Percentiles rank a stretch among this genome's conserved stretches.
Evolutionary conservation across 2,797 vertebrate species (phyloP).

Genomic region (Hozukius guyotensis): DNA sequence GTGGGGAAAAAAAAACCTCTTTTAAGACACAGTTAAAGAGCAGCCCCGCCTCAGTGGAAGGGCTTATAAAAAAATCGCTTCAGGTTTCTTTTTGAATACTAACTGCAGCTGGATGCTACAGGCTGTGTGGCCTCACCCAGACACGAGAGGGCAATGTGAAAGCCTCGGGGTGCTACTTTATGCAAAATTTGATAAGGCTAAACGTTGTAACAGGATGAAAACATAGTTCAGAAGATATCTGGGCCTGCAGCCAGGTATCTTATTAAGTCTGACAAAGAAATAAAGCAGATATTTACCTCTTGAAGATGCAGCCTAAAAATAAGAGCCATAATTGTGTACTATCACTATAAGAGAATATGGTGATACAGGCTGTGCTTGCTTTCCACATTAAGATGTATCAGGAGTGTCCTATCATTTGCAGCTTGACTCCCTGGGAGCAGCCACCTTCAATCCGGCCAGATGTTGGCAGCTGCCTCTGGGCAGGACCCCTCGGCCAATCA

Average conservation of each 20-base stretch:
- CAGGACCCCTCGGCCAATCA: conserved; percentile 43
- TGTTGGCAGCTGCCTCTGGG: conserved; percentile 52
- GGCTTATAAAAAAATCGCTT: not conserved
- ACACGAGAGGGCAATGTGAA: conserved; percentile 20
- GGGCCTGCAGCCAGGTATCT: conserved; percentile 25
- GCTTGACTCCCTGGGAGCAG: conserved; percentile 10
- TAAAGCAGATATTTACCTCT: conserved; percentile 10
- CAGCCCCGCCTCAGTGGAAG: not conserved
- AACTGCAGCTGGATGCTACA: not conserved
- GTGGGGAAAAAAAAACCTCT: not conserved
- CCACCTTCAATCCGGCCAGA: conserved; percentile 34
- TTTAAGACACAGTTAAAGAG: conserved; percentile 18
- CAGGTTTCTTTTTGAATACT: conserved; percentile 13
- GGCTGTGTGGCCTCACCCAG: not conserved
- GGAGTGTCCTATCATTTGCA: not conserved
- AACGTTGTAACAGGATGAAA: conserved; percentile 26
- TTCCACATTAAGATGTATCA: conserved; percentile 36
- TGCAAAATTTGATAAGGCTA: not conserved
- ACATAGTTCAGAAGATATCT: conserved; percentile 24
- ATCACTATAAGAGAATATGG: not conserved
- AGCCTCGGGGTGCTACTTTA: conserved; percentile 1
- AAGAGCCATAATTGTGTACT: not conserved
- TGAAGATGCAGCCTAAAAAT: not conserved
- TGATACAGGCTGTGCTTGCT: not conserved
- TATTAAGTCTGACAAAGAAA: conserved; percentile 33